These are phyloP conservation scores for Thalassarche chlororhynchos DNA, from an alignment of 2,113 vertebrate species.

Conservation along the genomic window DNA sequence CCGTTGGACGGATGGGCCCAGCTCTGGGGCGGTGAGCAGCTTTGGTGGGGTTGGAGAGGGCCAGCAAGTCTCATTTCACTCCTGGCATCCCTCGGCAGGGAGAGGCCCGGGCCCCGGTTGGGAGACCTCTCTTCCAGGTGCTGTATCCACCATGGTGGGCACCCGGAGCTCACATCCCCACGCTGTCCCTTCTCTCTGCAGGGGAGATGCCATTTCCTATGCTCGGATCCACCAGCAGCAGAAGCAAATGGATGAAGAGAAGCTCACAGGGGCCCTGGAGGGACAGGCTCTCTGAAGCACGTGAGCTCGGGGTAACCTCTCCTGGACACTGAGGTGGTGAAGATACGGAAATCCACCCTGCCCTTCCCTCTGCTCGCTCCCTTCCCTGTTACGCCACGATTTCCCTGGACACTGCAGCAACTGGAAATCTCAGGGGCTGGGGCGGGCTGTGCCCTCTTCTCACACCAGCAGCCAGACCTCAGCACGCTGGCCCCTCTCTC, in stretches of 20 bases:
- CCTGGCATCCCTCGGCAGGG: fast-evolving
- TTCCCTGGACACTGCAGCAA: background rate
- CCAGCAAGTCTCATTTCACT: background rate
- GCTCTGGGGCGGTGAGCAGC: background rate
- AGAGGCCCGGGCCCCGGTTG: too few relatives aligned
- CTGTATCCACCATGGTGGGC: background rate
- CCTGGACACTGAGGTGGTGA: background rate
- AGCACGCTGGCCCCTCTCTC: background rate
- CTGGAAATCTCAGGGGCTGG: conserved; percentile 43
- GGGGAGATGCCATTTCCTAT: conserved; percentile 91
- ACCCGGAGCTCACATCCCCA: background rate
- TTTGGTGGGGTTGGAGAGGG: background rate
- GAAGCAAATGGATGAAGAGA: conserved; percentile 89
- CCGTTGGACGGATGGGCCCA: background rate
- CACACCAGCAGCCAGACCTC: conserved; percentile 29
- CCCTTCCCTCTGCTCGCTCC: background rate
- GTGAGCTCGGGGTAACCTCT: fast-evolving
- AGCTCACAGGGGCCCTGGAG: conserved; percentile 73
- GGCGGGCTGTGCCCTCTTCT: background rate
- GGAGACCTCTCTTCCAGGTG: background rate
- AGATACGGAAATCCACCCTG: background rate
- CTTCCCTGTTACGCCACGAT: background rate
- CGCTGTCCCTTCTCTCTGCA: conserved; percentile 34
- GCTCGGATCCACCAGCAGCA: conserved; percentile 92
- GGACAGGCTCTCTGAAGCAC: conserved; percentile 77